A percentile compares a stretch with the other conserved stretches of the same genome.
Evolutionary conservation across 2,797 vertebrate species (phyloP).

Genomic region (Acanthiza pusilla): DNA sequence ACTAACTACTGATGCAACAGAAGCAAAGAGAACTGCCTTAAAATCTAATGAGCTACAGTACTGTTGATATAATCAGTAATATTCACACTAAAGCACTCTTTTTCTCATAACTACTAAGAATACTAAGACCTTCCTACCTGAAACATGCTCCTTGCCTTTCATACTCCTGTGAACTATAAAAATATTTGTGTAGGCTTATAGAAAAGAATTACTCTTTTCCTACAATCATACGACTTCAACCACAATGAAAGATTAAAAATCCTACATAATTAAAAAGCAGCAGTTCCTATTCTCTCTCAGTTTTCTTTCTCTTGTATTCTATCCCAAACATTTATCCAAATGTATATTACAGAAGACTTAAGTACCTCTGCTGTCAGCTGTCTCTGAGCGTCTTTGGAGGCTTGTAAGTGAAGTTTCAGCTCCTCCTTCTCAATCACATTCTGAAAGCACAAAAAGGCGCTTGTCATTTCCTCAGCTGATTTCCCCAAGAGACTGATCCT

Average conservation of each 20-base stretch:
- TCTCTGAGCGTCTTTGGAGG: conserved; percentile 95
- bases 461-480: not conserved
- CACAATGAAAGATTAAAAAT: not conserved
- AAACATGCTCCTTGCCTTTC: not conserved
- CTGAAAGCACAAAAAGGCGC: conserved; percentile 70
- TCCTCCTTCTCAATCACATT: conserved; percentile 96
- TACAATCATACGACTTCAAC: not conserved
- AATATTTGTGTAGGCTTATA: not conserved
- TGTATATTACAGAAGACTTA: not conserved
- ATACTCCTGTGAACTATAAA: not conserved
- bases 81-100: not conserved
- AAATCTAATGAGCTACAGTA: not conserved
- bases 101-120: not conserved
- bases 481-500: not conserved
- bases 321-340: not conserved
- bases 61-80: not conserved
- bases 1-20: not conserved
- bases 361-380: conserved; percentile 93
- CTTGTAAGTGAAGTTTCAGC: conserved; percentile 92
- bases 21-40: not conserved
- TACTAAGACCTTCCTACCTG: not conserved
- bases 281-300: not conserved
- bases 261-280: not conserved
- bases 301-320: not conserved
- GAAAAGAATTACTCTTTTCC: not conserved